Evolutionary conservation across 2,113 vertebrate genomes (phyloP), one percentile per base, ranked within the genome.

Genomic region (Polyodon spathula): DNA sequence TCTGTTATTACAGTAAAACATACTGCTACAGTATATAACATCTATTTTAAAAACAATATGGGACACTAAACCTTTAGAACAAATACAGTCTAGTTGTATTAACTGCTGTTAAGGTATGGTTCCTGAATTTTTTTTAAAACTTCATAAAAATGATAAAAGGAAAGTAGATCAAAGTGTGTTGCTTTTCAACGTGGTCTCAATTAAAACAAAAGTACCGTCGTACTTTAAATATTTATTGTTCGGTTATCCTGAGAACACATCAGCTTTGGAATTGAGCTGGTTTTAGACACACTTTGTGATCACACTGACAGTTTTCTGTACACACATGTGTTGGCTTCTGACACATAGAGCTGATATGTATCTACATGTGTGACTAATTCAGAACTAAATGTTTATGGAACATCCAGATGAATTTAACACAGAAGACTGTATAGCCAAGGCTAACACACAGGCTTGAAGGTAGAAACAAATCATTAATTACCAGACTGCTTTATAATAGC

Each of bases 161-260:
- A 56, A 72, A 73, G 58, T 6, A 41, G 66, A 75, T 75, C 63
- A 90, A 89, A 92, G 87, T 72, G 68, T 66, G 66, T 78, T 81
- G 75, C 70, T 80, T 87, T 88, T 75, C 77, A 89, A 84, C 81
- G 89, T 83, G 78, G 83, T 84, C 87, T 85, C 84, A 87, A 90
- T 91, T 90, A 90, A 77, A 88, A 86, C 82, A 82, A 85, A 84
- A 87, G 81, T 88, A 86, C 86, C 81, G 74, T 86, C 61, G 81
- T 81, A 71, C 86, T 87, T 86, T 86, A 88, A 88, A 91, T 87
- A 86, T 89, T 89, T 88, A 65, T 80, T 78, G 78, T 83, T 85
- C 86, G 84, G 81, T 82, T 74, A 87, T 73, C 82, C 72, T 81
- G 79, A 82, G 78, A 84, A 76, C 74, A 73, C 79, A 76, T 86